Percentiles rank a stretch among this genome's conserved stretches.
These are phyloP conservation scores for Agrilus mali DNA, from an alignment of 2,888 invertebrate species.

Conservation along the genomic window DNA sequence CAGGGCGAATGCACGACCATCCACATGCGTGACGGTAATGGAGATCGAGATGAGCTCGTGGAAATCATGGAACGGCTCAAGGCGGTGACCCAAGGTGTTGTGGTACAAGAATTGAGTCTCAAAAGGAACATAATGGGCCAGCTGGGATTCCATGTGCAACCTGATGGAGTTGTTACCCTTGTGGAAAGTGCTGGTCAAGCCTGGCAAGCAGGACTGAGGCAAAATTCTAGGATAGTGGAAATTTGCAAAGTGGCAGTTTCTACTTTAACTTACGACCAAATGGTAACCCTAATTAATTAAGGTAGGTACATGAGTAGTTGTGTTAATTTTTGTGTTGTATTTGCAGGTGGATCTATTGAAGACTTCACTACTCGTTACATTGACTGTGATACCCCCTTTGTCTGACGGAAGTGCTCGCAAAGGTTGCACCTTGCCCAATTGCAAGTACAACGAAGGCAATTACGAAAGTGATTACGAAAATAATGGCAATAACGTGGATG, in stretches of 20 bases:
- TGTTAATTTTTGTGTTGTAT: no score
- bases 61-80: constrained; percentile 71
- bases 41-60: constrained; percentile 54
- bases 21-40: constrained; percentile 55
- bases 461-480: constrained; percentile 60
- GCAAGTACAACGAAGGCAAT: constrained; percentile 47
- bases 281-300: constrained; percentile 39
- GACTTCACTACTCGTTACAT: constrained; percentile 77
- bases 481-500: constrained; percentile 41
- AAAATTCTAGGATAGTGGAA: constrained; percentile 82
- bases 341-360: constrained; percentile 61
- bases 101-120: constrained; percentile 67
- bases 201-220: constrained; percentile 73
- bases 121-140: constrained; percentile 73
- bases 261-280: constrained; percentile 80
- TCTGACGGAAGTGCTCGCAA: constrained; percentile 55
- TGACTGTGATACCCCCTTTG: constrained; percentile 66
- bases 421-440: constrained; percentile 51
- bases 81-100: constrained; percentile 65
- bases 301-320: no score
- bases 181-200: constrained; percentile 67
- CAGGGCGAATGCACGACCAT: constrained; percentile 81
- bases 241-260: constrained; percentile 54
- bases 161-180: constrained; percentile 87
- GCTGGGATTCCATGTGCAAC: constrained; percentile 82